These are phyloP conservation scores for Brienomyrus longianalis DNA, from an alignment of 2,113 vertebrate genomes.

Conservation along the genomic window DNA sequence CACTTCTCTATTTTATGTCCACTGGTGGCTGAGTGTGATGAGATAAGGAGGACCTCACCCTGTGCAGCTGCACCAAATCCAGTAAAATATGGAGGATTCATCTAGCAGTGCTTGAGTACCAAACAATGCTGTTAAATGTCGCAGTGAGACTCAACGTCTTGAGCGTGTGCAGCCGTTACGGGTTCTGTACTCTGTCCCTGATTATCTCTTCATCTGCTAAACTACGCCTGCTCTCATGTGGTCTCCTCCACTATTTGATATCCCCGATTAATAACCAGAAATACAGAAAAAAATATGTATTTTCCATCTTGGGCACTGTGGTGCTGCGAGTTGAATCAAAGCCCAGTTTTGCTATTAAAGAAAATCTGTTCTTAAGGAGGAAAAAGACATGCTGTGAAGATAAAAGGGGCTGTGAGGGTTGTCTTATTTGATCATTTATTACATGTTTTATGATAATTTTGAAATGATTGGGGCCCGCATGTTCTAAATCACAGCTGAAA, in stretches of 20 bases:
- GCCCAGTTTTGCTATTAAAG: constrained; percentile 57
- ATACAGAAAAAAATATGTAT: constrained; percentile 35
- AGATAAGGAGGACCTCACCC: neutral
- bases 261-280: constrained; percentile 52
- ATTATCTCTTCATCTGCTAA: neutral
- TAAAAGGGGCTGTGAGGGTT: constrained; percentile 46
- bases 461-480: constrained; percentile 59
- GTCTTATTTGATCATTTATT: constrained; percentile 70
- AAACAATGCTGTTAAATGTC: neutral
- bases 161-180: neutral
- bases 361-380: constrained; percentile 52
- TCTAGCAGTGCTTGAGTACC: neutral
- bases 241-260: neutral
- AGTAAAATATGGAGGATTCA: neutral
- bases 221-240: neutral
- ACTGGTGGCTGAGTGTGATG: neutral
- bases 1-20: neutral
- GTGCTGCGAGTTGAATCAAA: constrained; percentile 51
- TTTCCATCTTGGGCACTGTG: constrained; percentile 45
- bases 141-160: neutral
- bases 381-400: constrained; percentile 58
- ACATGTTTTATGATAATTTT: constrained; percentile 66
- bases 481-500: constrained; percentile 58
- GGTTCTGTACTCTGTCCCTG: neutral
- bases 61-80: neutral